Conservation (phyloP, 2,888 invertebrate genomes). For the Drosophila mulleri region DNA sequence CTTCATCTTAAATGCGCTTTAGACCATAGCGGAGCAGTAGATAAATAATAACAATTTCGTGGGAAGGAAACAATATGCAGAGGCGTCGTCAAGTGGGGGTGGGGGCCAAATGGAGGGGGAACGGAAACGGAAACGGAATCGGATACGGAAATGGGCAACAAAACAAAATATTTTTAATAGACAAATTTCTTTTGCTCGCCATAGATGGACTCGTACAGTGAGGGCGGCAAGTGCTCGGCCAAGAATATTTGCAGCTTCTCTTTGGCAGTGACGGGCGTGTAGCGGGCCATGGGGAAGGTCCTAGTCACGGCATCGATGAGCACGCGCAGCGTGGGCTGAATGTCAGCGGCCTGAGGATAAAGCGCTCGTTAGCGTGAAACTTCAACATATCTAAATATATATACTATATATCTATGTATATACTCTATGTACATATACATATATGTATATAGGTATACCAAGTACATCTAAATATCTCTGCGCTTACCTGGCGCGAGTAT, state of each 20-base stretch:
- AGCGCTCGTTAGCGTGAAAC: slow-evolving; percentile 33
- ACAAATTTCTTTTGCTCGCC: slow-evolving; percentile 78
- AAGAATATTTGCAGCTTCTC: slow-evolving; percentile 93
- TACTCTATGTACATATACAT: neutral
- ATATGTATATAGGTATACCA: neutral
- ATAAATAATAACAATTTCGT: slow-evolving; percentile 58
- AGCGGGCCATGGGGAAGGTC: slow-evolving; percentile 93
- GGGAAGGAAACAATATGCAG: slow-evolving; percentile 28
- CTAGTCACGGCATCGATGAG: slow-evolving; percentile 91
- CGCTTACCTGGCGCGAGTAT: slow-evolving; percentile 88
- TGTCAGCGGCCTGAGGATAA: slow-evolving; percentile 88
- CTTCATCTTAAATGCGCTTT: slow-evolving; percentile 65
- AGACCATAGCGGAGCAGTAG: slow-evolving; percentile 38
- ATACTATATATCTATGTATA: neutral
- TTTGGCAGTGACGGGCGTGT: slow-evolving; percentile 92
- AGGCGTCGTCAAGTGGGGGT: slow-evolving; percentile 15
- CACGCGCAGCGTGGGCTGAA: slow-evolving; percentile 91
- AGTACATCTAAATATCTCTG: neutral
- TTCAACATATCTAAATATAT: neutral
- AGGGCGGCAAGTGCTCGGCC: slow-evolving; percentile 92
- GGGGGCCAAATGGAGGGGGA: neutral
- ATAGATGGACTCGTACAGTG: slow-evolving; percentile 92
- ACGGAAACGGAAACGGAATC: neutral
- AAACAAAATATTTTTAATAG: slow-evolving; percentile 43
- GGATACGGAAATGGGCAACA: slow-evolving; percentile 10